Base-by-base conservation (phyloP, 2,888 invertebrate genomes). In the Serripes groenlandicus region DNA sequence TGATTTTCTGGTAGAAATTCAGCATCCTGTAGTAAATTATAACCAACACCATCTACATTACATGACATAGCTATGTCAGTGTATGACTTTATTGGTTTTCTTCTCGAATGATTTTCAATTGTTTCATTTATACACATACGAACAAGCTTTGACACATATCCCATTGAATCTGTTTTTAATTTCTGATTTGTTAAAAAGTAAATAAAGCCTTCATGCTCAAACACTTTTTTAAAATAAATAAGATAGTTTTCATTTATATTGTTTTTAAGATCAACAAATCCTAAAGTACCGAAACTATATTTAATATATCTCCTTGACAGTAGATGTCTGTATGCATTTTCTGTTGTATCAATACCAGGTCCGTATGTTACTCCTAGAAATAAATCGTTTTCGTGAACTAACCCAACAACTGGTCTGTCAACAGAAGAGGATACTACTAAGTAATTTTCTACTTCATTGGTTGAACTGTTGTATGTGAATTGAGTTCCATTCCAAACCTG, bases 171-270 rank as follows among this genome's bases (percentile, higher is more conserved):
- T 23, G n/a, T 23, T 11, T 4, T 21, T 1, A 1, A 21, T 34
- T 64, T 77, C 34, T 72, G 78, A 66, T 66, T 78, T 5, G 78
- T 72, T 18, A 72, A 30, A 58, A 78, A 66, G 66, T 78, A 78
- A 56, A 54, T 72, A n/a, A 37, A 78, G 4, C 23, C 35, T 30
- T 11, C 49, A 58, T 42, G 18, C 28, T 54, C 42, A 32, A 78
- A 72, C 3, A 34, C 28, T 23, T 26, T 37, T 66, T 42, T 78
- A 35, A 72, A 78, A 28, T 71, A 71, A 23, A 71, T 28, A n/a
- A 52, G 28, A 32, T 60, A 77, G 42, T 71, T 42, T 3, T 3
- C 11, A 66, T 66, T 3, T 11, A 37, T 9, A 18, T 15, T n/a
- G 32, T 62, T 32, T n/a, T 34, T 32, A 11, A 66, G 26, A 28